phyloP scores from a whole-genome alignment of 2,113 vertebrate species.

The Sakesphorus luctuosus region DNA sequence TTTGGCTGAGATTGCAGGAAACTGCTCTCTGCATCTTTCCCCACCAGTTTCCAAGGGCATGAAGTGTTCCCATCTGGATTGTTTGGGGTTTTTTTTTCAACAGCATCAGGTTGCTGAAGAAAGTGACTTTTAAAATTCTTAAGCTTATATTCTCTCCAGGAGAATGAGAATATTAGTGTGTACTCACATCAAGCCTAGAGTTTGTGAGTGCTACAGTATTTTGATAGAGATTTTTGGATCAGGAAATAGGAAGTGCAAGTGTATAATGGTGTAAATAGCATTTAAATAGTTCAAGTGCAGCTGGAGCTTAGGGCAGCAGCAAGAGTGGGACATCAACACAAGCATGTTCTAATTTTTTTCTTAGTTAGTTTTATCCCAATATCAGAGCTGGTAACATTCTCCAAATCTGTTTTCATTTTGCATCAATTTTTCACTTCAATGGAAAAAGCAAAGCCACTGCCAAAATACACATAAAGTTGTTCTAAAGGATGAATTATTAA shows the following conservation, averaged over 20 bases:
- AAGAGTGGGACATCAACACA: not conserved
- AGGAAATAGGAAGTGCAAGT: not conserved
- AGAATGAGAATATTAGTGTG: not conserved
- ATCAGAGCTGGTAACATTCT: not conserved
- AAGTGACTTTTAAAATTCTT: not conserved
- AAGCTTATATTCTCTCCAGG: not conserved
- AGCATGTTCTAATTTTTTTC: not conserved
- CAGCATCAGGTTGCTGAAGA: not conserved
- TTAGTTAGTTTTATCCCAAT: not conserved
- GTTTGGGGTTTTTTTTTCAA: not conserved
- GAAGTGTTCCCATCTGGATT: not conserved
- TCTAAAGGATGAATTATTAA: not conserved
- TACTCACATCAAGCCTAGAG: not conserved
- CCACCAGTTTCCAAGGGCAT: not conserved
- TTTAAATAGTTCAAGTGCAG: not conserved
- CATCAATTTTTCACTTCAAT: not conserved
- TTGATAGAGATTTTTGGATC: not conserved
- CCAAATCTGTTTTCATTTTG: not conserved
- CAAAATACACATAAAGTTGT: not conserved
- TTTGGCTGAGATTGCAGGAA: not conserved
- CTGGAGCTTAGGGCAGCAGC: not conserved
- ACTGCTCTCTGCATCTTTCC: not conserved
- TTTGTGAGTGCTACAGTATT: not conserved
- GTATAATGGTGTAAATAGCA: not conserved
- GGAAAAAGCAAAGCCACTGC: not conserved